Percentiles rank a stretch among this genome's conserved stretches.
phyloP scores from a whole-genome alignment of 64 coral and sea anemone species.

The Actinia tenebrosa region DNA sequence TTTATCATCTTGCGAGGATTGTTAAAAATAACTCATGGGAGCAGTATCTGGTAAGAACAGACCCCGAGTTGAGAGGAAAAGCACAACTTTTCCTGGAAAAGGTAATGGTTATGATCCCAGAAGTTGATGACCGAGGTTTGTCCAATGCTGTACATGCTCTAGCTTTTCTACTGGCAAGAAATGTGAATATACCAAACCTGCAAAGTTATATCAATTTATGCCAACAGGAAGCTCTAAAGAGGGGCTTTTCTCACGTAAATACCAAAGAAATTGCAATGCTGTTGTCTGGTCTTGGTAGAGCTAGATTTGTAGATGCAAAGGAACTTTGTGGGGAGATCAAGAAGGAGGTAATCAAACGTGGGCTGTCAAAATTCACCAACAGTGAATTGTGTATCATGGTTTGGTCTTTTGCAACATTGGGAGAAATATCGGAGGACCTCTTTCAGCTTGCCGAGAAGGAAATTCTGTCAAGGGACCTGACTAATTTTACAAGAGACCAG shows the following conservation, averaged over 20 bases:
- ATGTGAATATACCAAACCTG: conserved; percentile 14
- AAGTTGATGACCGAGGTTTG: conserved; percentile 4
- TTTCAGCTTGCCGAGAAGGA: conserved; percentile 19
- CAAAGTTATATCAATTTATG: not conserved
- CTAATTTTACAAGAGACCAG: conserved; percentile 22
- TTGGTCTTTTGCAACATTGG: conserved; percentile 25
- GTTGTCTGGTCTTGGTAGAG: conserved; percentile 27
- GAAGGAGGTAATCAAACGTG: conserved; percentile 10
- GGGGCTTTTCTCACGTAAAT: not conserved
- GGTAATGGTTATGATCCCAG: not conserved
- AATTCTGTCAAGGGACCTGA: not conserved
- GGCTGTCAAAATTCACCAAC: not conserved
- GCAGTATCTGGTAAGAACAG: not conserved
- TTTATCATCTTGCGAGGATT: conserved; percentile 21
- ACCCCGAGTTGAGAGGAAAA: not conserved
- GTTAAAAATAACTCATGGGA: conserved; percentile 2
- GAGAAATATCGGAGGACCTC: conserved; percentile 3
- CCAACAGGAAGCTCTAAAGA: not conserved
- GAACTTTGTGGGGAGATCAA: not conserved
- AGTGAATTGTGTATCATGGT: conserved; percentile 14
- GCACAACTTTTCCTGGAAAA: not conserved
- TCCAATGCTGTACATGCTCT: conserved; percentile 21
- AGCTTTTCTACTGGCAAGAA: conserved; percentile 3
- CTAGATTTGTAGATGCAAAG: not conserved
- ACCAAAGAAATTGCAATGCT: conserved; percentile 8